Conservation (phyloP, 2,113 vertebrate species). For the Girardinichthys multiradiatus region DNA sequence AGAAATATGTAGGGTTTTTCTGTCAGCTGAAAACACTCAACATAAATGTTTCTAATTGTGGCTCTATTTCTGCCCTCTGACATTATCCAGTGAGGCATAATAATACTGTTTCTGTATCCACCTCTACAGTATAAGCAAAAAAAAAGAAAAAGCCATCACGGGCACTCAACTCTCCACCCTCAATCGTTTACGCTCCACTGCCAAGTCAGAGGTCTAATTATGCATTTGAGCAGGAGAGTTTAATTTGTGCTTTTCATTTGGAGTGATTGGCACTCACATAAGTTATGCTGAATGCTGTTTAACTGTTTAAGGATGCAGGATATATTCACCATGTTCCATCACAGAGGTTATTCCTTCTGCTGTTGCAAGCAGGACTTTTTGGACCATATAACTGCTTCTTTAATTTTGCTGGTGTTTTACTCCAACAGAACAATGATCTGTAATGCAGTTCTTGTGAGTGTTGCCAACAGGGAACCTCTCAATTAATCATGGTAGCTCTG, state of each 20-base stretch:
- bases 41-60: conserved; percentile 17
- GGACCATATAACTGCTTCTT: conserved; percentile 4
- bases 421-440: not conserved
- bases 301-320: conserved; percentile 36
- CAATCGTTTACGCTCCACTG: conserved; percentile 57
- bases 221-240: conserved; percentile 73
- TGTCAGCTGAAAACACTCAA: conserved; percentile 38
- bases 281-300: conserved; percentile 69
- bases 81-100: conserved; percentile 8
- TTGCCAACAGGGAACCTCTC: too few species aligned
- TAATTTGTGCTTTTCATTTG: conserved; percentile 77
- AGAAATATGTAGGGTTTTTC: conserved; percentile 10
- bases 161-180: conserved; percentile 55
- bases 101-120: conserved; percentile 25
- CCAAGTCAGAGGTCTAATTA: conserved; percentile 78
- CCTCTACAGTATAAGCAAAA: not conserved
- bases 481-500: too few species aligned
- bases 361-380: conserved; percentile 14
- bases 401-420: not conserved
- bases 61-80: conserved; percentile 26
- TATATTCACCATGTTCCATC: conserved; percentile 18
- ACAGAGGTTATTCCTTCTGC: conserved; percentile 31
- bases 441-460: not conserved
- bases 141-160: conserved; percentile 9
- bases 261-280: conserved; percentile 73